Base-by-base conservation (phyloP, 64 coral and sea anemone genomes). In the Cladopsammia gracilis region DNA sequence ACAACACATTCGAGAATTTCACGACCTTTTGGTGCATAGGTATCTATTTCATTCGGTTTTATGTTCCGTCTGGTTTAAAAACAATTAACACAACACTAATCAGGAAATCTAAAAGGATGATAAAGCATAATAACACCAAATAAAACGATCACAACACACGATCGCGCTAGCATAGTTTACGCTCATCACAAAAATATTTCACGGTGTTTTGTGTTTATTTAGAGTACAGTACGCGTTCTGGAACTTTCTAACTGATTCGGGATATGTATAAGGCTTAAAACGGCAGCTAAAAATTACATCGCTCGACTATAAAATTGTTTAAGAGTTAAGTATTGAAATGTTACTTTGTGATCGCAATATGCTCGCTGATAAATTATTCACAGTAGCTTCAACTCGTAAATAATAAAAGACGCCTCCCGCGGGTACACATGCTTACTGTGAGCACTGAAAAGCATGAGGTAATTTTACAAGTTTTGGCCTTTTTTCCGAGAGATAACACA, bases 291-390 rank as follows among this genome's bases (percentile, higher is more conserved):
- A 64, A 19, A 19, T 13, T 14, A 20, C 10, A 4, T 13, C 13
- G 5, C 4, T 4, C 14, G 14, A 19, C 14, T 20, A 64, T 3
- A 20, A 14, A 64, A 64, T 1, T 14, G 18, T 13, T 5, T 64
- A 64, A 5, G 61, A 19, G 19, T 13, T 19, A 16, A 64, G 19
- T 64, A 64, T 2, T 64, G 18, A 64, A 64, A 64, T 20, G 14
- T 64, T 64, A 64, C 19, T 20, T 54, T 54, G 44, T 48, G 56
- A 23, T 84, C 61, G 20, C 2, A 50, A 24, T 15, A 15, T 18
- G 80, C n/a, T 50, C 0, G 20, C 10, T 49, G 12, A 84, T 67
- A 67, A 84, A 84, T 84, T 51, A 67, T 84, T 84, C 67, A 84
- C 80, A 49, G 5, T 48, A 4, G 22, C 3, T 10, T 48, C 64